phyloP scores from a whole-genome alignment of 2,797 vertebrate genomes.

The Cyclura pinguis region DNA sequence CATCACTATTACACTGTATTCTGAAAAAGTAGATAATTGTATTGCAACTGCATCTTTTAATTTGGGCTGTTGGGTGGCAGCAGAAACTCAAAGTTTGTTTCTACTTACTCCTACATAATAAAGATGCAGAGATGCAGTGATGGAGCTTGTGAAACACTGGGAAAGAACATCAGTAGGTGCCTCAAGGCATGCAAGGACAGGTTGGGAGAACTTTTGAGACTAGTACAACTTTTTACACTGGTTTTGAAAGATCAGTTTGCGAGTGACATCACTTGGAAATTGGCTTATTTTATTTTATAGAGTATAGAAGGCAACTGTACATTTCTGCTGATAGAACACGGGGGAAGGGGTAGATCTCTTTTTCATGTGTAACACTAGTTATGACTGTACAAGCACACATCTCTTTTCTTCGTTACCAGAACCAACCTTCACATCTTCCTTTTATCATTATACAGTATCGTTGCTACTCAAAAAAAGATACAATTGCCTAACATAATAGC shows the following conservation, averaged over 20 bases:
- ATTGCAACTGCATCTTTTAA: neutral
- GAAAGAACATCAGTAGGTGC: neutral
- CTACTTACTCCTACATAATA: neutral
- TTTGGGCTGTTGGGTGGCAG: neutral
- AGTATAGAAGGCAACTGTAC: too few relatives aligned
- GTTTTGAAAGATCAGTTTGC: neutral
- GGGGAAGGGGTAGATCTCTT: too few relatives aligned
- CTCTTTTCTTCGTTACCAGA: neutral
- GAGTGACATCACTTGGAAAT: neutral
- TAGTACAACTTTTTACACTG: neutral
- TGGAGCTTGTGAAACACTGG: neutral
- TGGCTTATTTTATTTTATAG: neutral
- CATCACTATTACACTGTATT: neutral
- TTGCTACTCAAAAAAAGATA: neutral
- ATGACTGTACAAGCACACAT: too few relatives aligned
- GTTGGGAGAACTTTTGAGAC: too few relatives aligned
- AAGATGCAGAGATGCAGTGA: neutral
- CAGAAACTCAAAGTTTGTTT: neutral
- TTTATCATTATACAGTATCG: neutral
- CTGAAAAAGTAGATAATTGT: neutral
- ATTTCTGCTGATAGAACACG: too few relatives aligned
- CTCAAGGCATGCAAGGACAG: neutral
- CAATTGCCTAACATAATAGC: neutral
- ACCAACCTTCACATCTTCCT: neutral
- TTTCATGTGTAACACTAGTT: too few relatives aligned